Percentiles rank a stretch among this genome's conserved stretches.
Evolutionary conservation across 2,113 vertebrate species (phyloP).

Genomic region (Brachirus orientalis): DNA sequence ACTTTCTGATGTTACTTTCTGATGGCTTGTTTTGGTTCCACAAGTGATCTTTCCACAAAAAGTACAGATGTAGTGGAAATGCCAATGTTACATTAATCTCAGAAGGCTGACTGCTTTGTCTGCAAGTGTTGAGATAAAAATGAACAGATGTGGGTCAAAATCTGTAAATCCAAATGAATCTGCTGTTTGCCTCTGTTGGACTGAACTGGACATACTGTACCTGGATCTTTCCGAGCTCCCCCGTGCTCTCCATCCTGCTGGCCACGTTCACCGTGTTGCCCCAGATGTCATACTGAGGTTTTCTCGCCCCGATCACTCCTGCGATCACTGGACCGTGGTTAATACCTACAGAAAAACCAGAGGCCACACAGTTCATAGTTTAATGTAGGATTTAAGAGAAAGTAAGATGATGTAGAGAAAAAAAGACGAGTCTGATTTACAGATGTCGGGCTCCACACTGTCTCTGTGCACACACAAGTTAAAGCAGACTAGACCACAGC

Average conservation of each 20-base stretch:
- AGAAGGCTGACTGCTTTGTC: not conserved
- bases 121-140: not conserved
- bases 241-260: slow-evolving; percentile 97
- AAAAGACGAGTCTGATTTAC: not conserved
- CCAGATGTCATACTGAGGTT: slow-evolving; percentile 99
- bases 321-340: slow-evolving; percentile 97
- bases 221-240: slow-evolving; percentile 97
- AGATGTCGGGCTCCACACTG: not conserved
- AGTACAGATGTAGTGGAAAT: not conserved
- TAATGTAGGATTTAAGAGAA: not conserved
- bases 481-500: too few species aligned
- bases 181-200: not conserved
- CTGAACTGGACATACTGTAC: slow-evolving; percentile 66
- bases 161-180: not conserved
- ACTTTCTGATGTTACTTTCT: too few species aligned
- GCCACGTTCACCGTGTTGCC: slow-evolving; percentile 98
- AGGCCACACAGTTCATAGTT: not conserved
- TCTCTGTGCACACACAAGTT: too few species aligned
- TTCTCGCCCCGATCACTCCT: slow-evolving; percentile 97
- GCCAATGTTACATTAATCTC: not conserved
- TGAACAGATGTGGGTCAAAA: not conserved
- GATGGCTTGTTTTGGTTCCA: too few species aligned
- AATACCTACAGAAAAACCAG: slow-evolving; percentile 84
- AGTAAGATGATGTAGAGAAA: not conserved
- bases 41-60: too few species aligned